A percentile compares a stretch with the other conserved stretches of the same genome.
phyloP scores from a whole-genome alignment of 2,797 vertebrate genomes.

The Enteromius trimaculatus region DNA sequence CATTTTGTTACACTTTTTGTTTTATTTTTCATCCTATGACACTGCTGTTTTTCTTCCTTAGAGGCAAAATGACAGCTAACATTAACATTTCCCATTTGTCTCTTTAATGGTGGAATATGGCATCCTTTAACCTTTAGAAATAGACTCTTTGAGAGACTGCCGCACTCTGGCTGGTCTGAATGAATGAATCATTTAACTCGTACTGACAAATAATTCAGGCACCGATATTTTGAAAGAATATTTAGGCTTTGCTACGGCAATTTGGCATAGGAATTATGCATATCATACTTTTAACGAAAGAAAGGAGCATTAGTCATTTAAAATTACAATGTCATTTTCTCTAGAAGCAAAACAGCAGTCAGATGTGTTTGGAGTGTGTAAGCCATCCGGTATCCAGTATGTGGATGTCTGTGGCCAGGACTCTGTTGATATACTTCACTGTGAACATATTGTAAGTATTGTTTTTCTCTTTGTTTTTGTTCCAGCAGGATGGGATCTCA shows the following conservation, averaged over 20 bases:
- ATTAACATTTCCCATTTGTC: slow-evolving; percentile 51
- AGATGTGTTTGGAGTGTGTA: slow-evolving; percentile 15
- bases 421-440: slow-evolving; percentile 26
- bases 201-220: slow-evolving; percentile 4
- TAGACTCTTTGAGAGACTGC: slow-evolving; percentile 34
- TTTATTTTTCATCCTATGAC: slow-evolving; percentile 12
- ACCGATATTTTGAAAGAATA: slow-evolving; percentile 17
- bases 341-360: slow-evolving; percentile 8
- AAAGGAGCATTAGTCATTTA: background rate
- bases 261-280: background rate
- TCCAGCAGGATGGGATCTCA: slow-evolving; percentile 87
- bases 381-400: background rate
- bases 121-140: slow-evolving; percentile 56
- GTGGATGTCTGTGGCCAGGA: slow-evolving; percentile 34
- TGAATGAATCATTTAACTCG: slow-evolving; percentile 21
- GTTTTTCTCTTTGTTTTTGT: slow-evolving; percentile 73
- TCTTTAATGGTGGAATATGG: background rate
- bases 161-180: slow-evolving; percentile 1
- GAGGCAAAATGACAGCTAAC: slow-evolving; percentile 42
- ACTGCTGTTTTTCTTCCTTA: slow-evolving; percentile 7
- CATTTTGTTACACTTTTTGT: background rate
- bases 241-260: background rate
- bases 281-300: background rate
- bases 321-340: background rate
- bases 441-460: slow-evolving; percentile 54